Evolutionary conservation across 2,888 invertebrate species (phyloP), one percentile per base, ranked within the genome.

Genomic region (Perdita meconis): DNA sequence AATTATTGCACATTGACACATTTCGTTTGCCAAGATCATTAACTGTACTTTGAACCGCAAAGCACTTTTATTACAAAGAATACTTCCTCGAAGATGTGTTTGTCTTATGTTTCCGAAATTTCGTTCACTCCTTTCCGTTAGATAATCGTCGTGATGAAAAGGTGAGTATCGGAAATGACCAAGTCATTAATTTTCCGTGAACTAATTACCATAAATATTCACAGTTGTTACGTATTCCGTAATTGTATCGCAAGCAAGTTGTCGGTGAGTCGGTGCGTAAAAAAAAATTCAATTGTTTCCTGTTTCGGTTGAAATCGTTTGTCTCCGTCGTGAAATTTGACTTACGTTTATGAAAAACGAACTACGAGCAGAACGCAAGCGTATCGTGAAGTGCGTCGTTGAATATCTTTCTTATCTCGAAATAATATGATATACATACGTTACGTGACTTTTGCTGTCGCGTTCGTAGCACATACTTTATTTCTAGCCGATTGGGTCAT

Each of bases 1-100:
- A 50, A 57, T 44, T 8, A 22, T 65, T 44, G 22, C 55, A n/a
- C 16, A 57, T 42, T 16, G 16, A 16, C 22, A 19, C 19, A n/a
- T 47, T 34, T 34, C 13, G 16, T 55, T 30, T 26, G 8, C 24
- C 13, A 6, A 26, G 30, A 26, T 8, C n/a, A 16, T 34, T 0
- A 10, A 30, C n/a, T n/a, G 24, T 16, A 63, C 5, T 1, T 36
- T 12, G 30, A 55, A 64, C 13, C 34, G 53, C 16, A 51, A 55
- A 47, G 19, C 55, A 26, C 53, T 55, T 47, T 70, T 36, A 16
- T 12, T 67, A 57, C 22, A 34, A 71, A 57, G 19, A 38, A 19
- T 30, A 6, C 30, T 30, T 30, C 6, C 6, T n/a, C n/a, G n/a
- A n/a, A n/a, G n/a, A n/a, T n/a, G n/a, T n/a, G n/a, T n/a, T n/a